phyloP scores from a whole-genome alignment of 2,888 invertebrate species.

The Drosophila silvestris region DNA sequence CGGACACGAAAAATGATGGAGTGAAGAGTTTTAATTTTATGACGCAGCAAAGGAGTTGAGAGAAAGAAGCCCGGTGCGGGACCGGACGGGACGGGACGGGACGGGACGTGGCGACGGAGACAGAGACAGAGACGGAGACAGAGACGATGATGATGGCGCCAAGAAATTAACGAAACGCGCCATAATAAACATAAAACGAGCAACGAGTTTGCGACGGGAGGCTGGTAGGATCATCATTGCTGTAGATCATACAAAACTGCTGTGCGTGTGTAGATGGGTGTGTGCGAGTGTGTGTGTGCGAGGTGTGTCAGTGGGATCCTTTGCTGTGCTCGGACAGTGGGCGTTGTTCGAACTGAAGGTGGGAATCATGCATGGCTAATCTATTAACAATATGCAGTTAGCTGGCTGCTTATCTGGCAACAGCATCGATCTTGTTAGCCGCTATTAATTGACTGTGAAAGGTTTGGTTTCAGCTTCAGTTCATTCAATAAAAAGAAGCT shows the following conservation, averaged over 20 bases:
- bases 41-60: constrained; percentile 75
- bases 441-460: constrained; percentile 79
- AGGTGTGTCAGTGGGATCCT: constrained; percentile 37
- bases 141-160: constrained; percentile 70
- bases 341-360: constrained; percentile 44
- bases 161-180: constrained; percentile 81
- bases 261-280: constrained; percentile 2
- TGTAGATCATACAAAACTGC: constrained; percentile 40
- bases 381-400: constrained; percentile 73
- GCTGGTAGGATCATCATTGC: constrained; percentile 51
- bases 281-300: neutral
- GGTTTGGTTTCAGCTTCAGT: constrained; percentile 45
- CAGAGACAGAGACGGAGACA: constrained; percentile 13
- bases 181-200: constrained; percentile 74
- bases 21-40: constrained; percentile 83
- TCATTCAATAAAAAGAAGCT: constrained; percentile 71
- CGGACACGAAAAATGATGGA: constrained; percentile 83
- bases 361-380: constrained; percentile 46
- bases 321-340: constrained; percentile 26
- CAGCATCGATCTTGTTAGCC: constrained; percentile 75
- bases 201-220: constrained; percentile 16
- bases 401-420: constrained; percentile 51
- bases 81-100: constrained; percentile 4
- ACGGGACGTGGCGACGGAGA: neutral
- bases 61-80: constrained; percentile 34